Base-by-base conservation (phyloP, 35 echinoderm and acorn worm genomes). In the Lytechinus variegatus region DNA sequence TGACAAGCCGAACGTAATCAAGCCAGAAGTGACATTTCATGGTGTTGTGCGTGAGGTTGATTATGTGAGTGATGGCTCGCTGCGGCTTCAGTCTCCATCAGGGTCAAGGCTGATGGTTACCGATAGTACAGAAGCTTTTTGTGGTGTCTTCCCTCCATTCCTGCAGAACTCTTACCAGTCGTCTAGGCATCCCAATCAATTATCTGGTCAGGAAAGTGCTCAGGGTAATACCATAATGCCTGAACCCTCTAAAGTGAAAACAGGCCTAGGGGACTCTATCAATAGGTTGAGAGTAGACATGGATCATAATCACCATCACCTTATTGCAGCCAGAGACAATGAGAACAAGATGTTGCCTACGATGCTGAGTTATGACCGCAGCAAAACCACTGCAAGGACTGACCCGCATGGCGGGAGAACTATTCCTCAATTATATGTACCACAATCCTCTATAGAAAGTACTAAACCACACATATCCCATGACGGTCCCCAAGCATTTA, bases 111-210 rank as follows among this genome's bases (percentile, higher is more conserved):
- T 79, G 66, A 79, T 79, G 66, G 66, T 79, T 79, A 21, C 54
- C 6, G 44, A 95, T 29, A 61, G 88, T 33, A 90, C 88, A 44
- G 88, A 90, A 54, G 28, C 52, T 21, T 90, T 52, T 28, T 33
- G 28, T 1, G 88, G 88, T 44, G 52, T 90, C 29, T 90, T 90
- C 52, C 88, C 88, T 14, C 7, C 88, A 90, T 90, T 90, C 88
- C 28, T 90, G 88, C 88, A 90, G 88, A 90, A 90, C 4, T 90
- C 88, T 90, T 54, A 44, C 88, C 88, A 90, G 4, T 51, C 44
- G 87, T 90, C 88, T 28, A 90, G 88, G 88, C 88, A 8, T 12
- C 88, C 88, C 7, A 16, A 90, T 79, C 6, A 16, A 16, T 24
- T 79, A 5, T 6, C 14, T 21, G 66, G 66, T 24, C 66, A 79